Conservation (phyloP, 2,888 invertebrate species). For the Helicoverpa assulta region DNA sequence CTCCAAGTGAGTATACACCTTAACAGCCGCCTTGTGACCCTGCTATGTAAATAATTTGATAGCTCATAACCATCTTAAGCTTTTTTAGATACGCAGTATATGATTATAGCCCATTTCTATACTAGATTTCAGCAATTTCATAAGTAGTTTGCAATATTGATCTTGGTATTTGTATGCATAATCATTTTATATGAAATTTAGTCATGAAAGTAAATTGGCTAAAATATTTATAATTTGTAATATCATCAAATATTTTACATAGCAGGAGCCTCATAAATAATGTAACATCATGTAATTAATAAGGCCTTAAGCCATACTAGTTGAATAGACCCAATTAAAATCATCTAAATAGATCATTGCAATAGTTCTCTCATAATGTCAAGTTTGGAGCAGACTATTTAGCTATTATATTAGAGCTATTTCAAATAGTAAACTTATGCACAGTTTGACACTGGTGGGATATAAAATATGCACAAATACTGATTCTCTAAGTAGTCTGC, state of each 20-base stretch:
- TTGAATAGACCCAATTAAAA: conserved; percentile 33
- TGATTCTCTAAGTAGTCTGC: conserved; percentile 48
- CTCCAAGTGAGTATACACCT: conserved; percentile 92
- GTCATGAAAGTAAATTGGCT: neutral
- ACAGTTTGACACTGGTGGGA: neutral
- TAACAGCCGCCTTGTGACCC: conserved; percentile 9
- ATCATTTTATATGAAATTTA: neutral
- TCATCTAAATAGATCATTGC: conserved; percentile 27
- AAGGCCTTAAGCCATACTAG: conserved; percentile 31
- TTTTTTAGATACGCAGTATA: conserved; percentile 11
- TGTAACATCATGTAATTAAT: conserved; percentile 17
- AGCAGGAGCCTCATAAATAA: conserved; percentile 26
- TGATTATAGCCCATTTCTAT: conserved; percentile 20
- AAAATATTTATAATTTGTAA: neutral
- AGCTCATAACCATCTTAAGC: conserved; percentile 1
- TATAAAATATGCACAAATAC: conserved; percentile 18
- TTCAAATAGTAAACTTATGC: conserved; percentile 7
- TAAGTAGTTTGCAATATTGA: conserved; percentile 17
- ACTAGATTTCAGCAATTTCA: conserved; percentile 9
- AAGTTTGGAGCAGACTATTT: conserved; percentile 45
- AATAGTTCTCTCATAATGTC: conserved; percentile 15
- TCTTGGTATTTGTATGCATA: conserved; percentile 20
- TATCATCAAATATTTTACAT: conserved; percentile 44
- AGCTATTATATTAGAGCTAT: conserved; percentile 7
- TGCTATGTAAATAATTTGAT: conserved; percentile 56